Evolutionary conservation across 2,797 vertebrate genomes (phyloP).

Genomic region (Chiloscyllium punctatum): DNA sequence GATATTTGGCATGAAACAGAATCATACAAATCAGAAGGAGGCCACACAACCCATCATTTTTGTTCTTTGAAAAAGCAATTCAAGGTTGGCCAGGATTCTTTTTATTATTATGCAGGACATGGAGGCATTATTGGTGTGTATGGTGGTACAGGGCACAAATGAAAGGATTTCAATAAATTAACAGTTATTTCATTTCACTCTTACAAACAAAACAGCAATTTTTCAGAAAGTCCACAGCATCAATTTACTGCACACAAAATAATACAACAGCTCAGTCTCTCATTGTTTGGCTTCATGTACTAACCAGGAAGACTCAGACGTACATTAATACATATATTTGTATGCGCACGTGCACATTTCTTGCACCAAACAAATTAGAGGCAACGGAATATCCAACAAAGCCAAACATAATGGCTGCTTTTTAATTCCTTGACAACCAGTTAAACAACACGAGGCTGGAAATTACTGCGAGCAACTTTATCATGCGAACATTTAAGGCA

Average conservation of each 20-base stretch:
- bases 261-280: not conserved
- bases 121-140: not conserved
- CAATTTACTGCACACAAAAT: constrained; percentile 4
- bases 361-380: not conserved
- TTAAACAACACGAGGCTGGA: not conserved
- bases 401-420: not conserved
- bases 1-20: not conserved
- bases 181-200: not conserved
- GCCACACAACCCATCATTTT: not conserved
- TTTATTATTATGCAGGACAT: not conserved
- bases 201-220: not conserved
- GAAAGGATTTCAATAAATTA: not conserved
- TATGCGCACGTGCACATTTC: not conserved
- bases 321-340: not conserved
- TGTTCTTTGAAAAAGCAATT: not conserved
- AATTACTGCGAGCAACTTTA: not conserved
- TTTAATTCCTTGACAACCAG: not conserved
- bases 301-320: not conserved
- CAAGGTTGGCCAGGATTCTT: not conserved
- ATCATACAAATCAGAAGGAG: not conserved
- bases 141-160: not conserved
- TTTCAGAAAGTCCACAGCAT: constrained; percentile 5
- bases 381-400: not conserved
- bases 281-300: not conserved
- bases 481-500: not conserved